Evolutionary conservation across 2,888 invertebrate genomes (phyloP).

Genomic region (Diogma glabrata): DNA sequence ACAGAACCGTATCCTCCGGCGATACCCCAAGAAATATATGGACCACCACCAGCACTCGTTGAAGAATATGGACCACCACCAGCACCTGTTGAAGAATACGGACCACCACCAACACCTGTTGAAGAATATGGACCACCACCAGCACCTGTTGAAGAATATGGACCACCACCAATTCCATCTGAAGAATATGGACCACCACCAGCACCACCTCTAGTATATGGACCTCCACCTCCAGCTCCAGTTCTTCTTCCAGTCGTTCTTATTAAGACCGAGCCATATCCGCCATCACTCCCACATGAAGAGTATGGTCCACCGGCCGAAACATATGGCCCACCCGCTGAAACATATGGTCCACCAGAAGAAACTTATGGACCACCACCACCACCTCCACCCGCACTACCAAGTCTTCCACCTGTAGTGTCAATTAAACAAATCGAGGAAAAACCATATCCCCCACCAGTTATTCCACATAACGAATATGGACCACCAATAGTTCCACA

Average conservation of each 20-base stretch:
- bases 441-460: constrained; percentile 14
- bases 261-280: no score
- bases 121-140: constrained; percentile 1
- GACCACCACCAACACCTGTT: not conserved
- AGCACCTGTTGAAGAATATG: not conserved
- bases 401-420: no score
- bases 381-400: not conserved
- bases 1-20: no score
- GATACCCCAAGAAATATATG: no score
- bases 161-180: not conserved
- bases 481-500: constrained; percentile 1
- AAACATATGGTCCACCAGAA: not conserved
- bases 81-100: not conserved
- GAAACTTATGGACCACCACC: not conserved
- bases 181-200: not conserved
- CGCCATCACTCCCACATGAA: no score
- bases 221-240: no score
- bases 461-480: constrained; percentile 16
- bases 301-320: not conserved
- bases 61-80: not conserved
- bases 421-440: not conserved
- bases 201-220: not conserved
- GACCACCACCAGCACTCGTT: no score
- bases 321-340: not conserved
- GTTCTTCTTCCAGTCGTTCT: no score